Conservation (phyloP, 2,113 vertebrate species). For the Lontra canadensis region DNA sequence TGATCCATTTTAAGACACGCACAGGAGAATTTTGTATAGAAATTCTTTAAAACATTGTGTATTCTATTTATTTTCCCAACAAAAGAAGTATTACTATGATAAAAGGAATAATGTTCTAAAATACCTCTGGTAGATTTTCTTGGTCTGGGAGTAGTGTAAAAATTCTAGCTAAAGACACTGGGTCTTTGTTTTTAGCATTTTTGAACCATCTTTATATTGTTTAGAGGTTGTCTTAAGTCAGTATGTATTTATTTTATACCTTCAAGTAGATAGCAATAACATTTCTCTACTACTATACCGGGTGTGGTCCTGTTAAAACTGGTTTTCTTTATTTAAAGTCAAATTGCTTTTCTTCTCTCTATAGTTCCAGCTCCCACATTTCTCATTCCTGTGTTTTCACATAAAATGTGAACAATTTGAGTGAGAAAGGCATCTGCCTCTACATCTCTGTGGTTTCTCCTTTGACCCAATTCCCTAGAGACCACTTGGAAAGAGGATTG, state of each 20-base stretch:
- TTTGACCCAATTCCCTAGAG: background rate
- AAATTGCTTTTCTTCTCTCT: background rate
- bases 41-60: background rate
- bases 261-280: background rate
- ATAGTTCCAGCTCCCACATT: background rate
- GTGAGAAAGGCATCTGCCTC: background rate
- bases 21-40: background rate
- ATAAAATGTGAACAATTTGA: background rate
- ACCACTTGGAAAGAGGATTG: background rate
- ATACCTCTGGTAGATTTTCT: background rate
- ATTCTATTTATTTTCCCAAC: background rate
- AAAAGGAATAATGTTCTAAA: background rate
- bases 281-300: background rate
- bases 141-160: background rate
- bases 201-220: constrained; percentile 4
- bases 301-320: background rate
- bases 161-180: background rate
- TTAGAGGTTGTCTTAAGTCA: background rate
- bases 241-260: background rate
- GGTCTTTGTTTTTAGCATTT: background rate
- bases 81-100: background rate
- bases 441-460: background rate
- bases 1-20: background rate
- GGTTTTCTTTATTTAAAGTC: background rate
- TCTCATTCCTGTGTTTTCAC: background rate